phyloP scores from a whole-genome alignment of 2,113 vertebrate genomes.

The Chrysemys picta region DNA sequence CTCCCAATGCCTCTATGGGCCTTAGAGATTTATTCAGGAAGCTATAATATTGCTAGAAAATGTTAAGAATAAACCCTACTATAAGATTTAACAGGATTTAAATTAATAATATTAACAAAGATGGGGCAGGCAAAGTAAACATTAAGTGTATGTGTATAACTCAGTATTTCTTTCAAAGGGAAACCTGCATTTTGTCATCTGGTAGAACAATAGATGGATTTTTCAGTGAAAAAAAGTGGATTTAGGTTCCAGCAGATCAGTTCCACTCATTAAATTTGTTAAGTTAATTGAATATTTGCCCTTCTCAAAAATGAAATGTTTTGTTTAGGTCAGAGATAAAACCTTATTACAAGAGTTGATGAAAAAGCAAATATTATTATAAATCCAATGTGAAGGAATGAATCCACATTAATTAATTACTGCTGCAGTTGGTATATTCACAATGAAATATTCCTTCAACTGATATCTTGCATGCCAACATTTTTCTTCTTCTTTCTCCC shows the following conservation, averaged over 20 bases:
- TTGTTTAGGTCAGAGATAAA: background rate
- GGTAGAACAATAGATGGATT: background rate
- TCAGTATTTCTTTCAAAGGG: background rate
- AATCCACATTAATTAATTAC: background rate
- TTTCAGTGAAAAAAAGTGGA: background rate
- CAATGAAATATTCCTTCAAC: background rate
- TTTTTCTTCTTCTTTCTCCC: background rate
- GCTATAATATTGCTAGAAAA: background rate
- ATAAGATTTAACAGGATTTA: background rate
- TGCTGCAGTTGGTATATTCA: background rate
- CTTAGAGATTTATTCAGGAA: background rate
- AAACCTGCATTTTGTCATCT: background rate
- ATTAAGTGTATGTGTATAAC: background rate
- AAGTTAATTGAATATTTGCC: background rate
- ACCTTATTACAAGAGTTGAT: background rate
- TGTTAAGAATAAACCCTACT: background rate
- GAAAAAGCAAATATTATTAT: background rate
- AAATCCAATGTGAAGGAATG: background rate
- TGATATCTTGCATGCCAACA: background rate
- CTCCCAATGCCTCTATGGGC: background rate
- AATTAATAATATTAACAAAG: background rate
- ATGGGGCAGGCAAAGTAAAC: background rate
- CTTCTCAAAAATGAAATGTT: background rate
- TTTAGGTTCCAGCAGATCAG: background rate
- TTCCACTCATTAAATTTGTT: background rate